These are phyloP conservation scores for Mirza zaza DNA, from an alignment of 2,113 vertebrate genomes.

Conservation along the genomic window DNA sequence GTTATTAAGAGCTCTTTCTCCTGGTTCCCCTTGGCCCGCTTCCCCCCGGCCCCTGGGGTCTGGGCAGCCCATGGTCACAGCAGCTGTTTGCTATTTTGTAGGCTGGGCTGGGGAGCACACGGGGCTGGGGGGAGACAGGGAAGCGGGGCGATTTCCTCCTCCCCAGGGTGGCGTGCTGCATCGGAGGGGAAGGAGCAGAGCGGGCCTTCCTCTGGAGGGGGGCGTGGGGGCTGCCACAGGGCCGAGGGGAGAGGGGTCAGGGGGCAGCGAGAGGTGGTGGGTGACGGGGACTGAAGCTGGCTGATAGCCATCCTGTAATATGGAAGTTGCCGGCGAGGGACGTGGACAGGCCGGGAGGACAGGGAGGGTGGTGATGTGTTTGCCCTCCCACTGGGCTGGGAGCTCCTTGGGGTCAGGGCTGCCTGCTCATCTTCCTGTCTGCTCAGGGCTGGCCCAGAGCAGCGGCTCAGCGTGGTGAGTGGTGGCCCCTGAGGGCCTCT, in stretches of 20 bases:
- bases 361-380: background rate
- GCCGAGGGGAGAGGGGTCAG: background rate
- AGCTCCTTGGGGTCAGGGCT: background rate
- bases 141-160: constrained; percentile 67
- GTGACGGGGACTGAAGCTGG: background rate
- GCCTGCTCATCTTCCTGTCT: background rate
- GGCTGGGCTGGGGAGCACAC: constrained; percentile 15
- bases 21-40: constrained; percentile 75
- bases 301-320: background rate
- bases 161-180: background rate
- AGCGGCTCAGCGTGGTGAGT: background rate
- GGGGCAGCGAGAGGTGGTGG: background rate
- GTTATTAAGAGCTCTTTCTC: constrained; percentile 79
- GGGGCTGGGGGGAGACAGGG: constrained; percentile 64
- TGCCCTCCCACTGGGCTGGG: background rate
- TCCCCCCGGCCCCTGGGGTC: constrained; percentile 70
- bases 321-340: background rate
- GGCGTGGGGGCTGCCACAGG: background rate
- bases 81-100: constrained; percentile 84
- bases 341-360: background rate
- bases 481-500: background rate
- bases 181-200: background rate
- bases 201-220: background rate
- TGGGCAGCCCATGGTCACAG: constrained; percentile 77
- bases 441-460: background rate